A percentile compares a stretch with the other conserved stretches of the same genome.
These are phyloP conservation scores for Noctilio leporinus DNA, from an alignment of 2,113 vertebrate species.

Conservation along the genomic window DNA sequence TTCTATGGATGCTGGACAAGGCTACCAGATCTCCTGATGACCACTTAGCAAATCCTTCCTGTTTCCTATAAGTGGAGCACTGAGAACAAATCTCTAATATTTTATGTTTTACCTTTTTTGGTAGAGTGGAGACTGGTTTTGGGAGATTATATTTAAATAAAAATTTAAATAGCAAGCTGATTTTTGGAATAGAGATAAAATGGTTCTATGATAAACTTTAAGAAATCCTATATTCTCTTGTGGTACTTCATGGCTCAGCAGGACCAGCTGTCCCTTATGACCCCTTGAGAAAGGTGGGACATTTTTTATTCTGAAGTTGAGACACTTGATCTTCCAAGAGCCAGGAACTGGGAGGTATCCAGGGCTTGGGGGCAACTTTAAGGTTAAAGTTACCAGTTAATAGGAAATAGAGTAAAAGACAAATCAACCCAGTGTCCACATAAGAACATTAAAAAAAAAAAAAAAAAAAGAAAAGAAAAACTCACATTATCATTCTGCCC, in stretches of 20 bases:
- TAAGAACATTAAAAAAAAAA: not conserved
- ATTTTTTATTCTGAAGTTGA: not conserved
- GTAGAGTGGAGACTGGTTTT: not conserved
- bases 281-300: rapidly evolving
- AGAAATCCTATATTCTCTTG: rapidly evolving
- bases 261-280: not conserved
- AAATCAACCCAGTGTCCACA: not conserved
- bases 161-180: not conserved
- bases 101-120: not conserved
- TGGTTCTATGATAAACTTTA: not conserved
- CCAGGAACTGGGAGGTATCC: not conserved
- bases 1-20: not conserved
- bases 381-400: not conserved
- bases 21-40: not conserved
- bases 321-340: not conserved
- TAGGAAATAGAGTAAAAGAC: not conserved
- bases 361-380: not conserved
- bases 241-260: not conserved
- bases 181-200: not conserved
- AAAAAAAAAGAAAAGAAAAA: not conserved
- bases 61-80: not conserved
- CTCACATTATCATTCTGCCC: not conserved
- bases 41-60: not conserved
- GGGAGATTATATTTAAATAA: not conserved
- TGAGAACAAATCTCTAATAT: not conserved